These are phyloP conservation scores for Syngnathus acus DNA, from an alignment of 2,797 vertebrate species.

Conservation along the genomic window DNA sequence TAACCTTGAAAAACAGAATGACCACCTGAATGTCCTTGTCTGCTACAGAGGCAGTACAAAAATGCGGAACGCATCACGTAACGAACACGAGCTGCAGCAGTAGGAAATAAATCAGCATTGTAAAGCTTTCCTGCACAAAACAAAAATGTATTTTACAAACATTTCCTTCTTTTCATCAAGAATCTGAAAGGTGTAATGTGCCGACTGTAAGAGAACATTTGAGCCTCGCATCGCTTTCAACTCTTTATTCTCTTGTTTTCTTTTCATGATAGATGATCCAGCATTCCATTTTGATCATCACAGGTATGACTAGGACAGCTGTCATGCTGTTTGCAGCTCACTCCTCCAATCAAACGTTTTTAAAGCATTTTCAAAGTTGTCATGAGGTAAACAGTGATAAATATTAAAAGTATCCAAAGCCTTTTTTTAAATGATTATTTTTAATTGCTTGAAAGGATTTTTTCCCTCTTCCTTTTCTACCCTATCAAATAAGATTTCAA, in stretches of 20 bases:
- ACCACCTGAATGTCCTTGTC: not conserved
- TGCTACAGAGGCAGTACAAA: not conserved
- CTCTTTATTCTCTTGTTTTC: conserved; percentile 15
- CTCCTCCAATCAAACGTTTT: not conserved
- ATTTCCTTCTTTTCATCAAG: conserved; percentile 10
- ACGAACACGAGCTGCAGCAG: not conserved
- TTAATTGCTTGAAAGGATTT: not conserved
- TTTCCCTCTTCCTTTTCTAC: too few species aligned
- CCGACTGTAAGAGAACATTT: conserved; percentile 17
- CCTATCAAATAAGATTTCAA: not conserved
- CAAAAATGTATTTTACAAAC: conserved; percentile 5
- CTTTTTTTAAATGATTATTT: not conserved
- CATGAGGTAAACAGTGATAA: not conserved
- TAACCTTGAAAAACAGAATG: conserved; percentile 4
- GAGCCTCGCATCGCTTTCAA: conserved; percentile 19
- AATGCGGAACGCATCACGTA: too few species aligned
- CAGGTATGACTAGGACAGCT: conserved; percentile 9
- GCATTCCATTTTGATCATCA: conserved; percentile 28
- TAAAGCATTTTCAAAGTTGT: not conserved
- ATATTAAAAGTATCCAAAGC: not conserved
- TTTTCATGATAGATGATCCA: conserved; percentile 30
- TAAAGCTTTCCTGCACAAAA: not conserved
- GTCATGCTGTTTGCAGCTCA: conserved; percentile 11
- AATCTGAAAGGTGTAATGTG: conserved; percentile 8
- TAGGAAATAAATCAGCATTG: not conserved